Conservation (phyloP, 2,113 vertebrate genomes). For the Prionailurus viverrinus region DNA sequence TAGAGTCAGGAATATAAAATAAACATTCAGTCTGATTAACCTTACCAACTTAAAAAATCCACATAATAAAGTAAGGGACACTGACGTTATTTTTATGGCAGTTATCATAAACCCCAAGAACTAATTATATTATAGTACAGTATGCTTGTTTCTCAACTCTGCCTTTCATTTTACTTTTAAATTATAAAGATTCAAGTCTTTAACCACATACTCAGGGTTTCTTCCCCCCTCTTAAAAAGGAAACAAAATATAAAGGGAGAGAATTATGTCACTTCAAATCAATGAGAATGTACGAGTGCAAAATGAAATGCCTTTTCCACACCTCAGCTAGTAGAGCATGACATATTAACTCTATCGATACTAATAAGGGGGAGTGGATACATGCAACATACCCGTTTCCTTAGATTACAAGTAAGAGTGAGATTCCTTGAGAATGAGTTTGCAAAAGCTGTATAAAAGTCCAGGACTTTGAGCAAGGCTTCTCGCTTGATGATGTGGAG, state of each 20-base stretch:
- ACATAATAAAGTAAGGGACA: conserved; percentile 21
- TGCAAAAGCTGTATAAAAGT: conserved; percentile 97
- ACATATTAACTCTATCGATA: not conserved
- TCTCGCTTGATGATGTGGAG: conserved; percentile 97
- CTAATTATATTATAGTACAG: not conserved
- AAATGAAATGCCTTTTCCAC: not conserved
- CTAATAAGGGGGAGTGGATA: not conserved
- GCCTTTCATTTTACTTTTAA: conserved; percentile 56
- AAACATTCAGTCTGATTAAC: conserved; percentile 71
- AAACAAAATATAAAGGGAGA: conserved; percentile 17
- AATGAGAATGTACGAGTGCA: not conserved
- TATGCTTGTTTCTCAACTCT: conserved; percentile 72
- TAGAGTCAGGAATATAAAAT: conserved; percentile 73
- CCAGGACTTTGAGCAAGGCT: conserved; percentile 96
- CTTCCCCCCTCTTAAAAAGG: not conserved
- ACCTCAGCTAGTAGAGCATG: not conserved
- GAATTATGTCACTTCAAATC: not conserved
- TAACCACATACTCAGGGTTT: not conserved
- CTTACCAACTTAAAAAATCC: conserved; percentile 63
- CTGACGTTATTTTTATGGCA: conserved; percentile 45
- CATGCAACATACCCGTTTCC: conserved; percentile 93
- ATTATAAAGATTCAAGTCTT: conserved; percentile 7
- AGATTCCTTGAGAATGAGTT: conserved; percentile 98
- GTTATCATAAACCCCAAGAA: not conserved
- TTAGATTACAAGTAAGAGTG: conserved; percentile 97